Base-by-base conservation (phyloP, 2,888 invertebrate species). In the Furcula furcula region DNA sequence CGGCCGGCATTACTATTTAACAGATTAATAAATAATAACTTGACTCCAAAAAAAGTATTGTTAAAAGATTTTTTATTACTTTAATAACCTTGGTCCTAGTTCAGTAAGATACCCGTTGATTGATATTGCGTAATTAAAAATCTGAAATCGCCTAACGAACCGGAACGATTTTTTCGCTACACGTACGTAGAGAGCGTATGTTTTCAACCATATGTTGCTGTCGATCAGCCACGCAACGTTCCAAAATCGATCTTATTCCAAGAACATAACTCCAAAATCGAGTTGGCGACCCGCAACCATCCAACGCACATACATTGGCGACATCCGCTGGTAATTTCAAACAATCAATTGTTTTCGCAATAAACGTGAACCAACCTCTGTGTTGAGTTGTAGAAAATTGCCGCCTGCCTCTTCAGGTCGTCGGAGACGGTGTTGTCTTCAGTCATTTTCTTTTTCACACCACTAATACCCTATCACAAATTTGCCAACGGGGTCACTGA, bases 371-470 rank as follows among this genome's bases (percentile, higher is more conserved):
- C 87, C 87, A 65, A 87, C 87, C 87, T 85, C 59, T 81, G 73
- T 13, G 86, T 86, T 5, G 87, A 75, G 57, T 88, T 86, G 61
- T 88, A 88, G 59, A 85, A 87, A 78, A 85, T 74, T 29, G 87
- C 87, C 2, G 87, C 87, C 47, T 88, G 86, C 41, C 87, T 65
- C 57, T 88, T 88, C 61, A 88, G 54, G 40, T 88, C 87, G 28
- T 84, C 82, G 32, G 75, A 65, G 10, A 87, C 79, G 1, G 80
- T 54, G 51, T 78, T 85, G 40, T 86, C 86, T 66, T 83, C 86
- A 48, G 56, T 80, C 86, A 85, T 85, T 68, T 58, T n/a, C n/a
- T n/a, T n/a, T 69, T 41, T 46, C 55, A 65, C 62, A 49, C 31
- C 56, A 55, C 55, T 39, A 13, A n/a, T n/a, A n/a, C n/a, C n/a